Evolutionary conservation across 2,888 invertebrate species (phyloP), one percentile per base, ranked within the genome.

Genomic region (Carpatolechia fugitivella): DNA sequence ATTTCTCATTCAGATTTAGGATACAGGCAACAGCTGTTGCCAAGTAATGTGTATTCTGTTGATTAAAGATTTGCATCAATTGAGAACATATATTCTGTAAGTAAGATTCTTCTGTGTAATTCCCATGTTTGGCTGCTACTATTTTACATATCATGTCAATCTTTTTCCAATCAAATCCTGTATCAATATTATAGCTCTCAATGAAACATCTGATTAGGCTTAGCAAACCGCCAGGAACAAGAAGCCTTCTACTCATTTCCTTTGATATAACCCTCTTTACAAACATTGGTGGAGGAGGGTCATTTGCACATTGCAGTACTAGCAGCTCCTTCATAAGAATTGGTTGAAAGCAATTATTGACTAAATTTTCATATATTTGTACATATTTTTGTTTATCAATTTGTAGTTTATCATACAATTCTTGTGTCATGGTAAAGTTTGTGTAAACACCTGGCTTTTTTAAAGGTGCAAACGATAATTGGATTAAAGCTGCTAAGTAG

Each of bases 281-380:
- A 93, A 95, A 95, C 10, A 69, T 71, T 2, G 94, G 94, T 20
- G 91, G 82, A 11, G 68, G 51, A n/a, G 92, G 86, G 33, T 89
- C 82, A 54, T 72, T 77, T 11, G 82, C 76, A 73, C 91, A 91
- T 67, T 92, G 92, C 33, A 95, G 82, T 41, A 94, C 83, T 80
- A 95, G 89, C n/a, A 95, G 83, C 74, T 95, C 94, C 69, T 92
- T 93, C 70, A 95, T 92, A 31, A 94, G 82, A 48, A 91, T 76
- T 20, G 92, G 91, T 67, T 92, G 92, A 63, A 93, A 93, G 55
- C 92, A 91, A 55, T 90, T 91, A 16, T 72, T 73, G 11, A 92
- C 80, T 49, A 95, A 77, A 60, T 87, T 69, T 40, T 89, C 70
- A 66, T 95, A 88, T 53, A 89, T 72, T 20, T 64, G 59, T 48